These are phyloP conservation scores for Chrysocyon brachyurus DNA, from an alignment of 2,797 vertebrate species.

Conservation along the genomic window DNA sequence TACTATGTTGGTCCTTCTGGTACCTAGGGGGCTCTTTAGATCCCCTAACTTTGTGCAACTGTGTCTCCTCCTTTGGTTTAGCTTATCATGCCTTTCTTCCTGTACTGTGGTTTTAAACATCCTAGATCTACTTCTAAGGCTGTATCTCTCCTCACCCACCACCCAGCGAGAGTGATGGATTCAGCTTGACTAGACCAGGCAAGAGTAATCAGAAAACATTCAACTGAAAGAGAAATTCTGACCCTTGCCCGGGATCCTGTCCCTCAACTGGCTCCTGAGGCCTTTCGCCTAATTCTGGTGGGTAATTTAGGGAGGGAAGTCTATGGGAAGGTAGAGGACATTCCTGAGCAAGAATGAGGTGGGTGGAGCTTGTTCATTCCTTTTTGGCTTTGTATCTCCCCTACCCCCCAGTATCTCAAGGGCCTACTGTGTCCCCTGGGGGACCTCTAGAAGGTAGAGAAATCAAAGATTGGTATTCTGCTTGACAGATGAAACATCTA, in stretches of 20 bases:
- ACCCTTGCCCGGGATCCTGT: not conserved
- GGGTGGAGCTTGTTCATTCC: not conserved
- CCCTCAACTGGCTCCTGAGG: not conserved
- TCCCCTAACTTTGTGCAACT: not conserved
- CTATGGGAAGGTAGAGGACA: not conserved
- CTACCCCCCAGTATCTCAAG: not conserved
- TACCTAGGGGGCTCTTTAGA: conserved; percentile 15
- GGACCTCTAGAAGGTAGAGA: not conserved
- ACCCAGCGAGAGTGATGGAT: not conserved
- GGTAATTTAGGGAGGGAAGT: conserved; percentile 8
- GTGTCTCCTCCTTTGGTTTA: not conserved
- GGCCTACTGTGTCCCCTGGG: not conserved
- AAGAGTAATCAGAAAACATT: conserved; percentile 49
- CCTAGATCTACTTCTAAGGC: not conserved
- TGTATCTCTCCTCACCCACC: not conserved
- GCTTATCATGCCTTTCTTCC: not conserved
- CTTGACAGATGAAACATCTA: not conserved
- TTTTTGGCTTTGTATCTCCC: not conserved
- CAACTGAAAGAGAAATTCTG: conserved; percentile 49
- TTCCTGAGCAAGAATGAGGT: conserved; percentile 5
- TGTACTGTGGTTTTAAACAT: not conserved
- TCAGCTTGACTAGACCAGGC: not conserved
- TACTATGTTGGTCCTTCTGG: conserved; percentile 14
- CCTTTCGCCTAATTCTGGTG: conserved; percentile 1
- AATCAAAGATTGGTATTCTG: not conserved